Percentiles rank a stretch among this genome's conserved stretches.
phyloP scores from a whole-genome alignment of 23 tunicate genomes.

The Ciona savignyi region DNA sequence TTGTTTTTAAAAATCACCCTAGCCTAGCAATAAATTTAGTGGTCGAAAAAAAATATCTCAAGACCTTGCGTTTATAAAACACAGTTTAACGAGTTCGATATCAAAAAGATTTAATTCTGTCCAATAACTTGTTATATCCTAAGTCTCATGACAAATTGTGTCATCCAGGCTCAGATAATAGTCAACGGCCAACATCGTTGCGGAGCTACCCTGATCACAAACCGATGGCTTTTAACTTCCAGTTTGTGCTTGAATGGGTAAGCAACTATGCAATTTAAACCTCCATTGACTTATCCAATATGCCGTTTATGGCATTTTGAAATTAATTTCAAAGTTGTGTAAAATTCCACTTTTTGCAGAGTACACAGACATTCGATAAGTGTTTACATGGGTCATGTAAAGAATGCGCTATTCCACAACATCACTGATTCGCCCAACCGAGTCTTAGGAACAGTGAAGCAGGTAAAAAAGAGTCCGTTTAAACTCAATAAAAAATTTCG shows the following conservation, averaged over 20 bases:
- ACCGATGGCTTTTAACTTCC: not conserved
- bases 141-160: too few species aligned
- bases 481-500: too few species aligned
- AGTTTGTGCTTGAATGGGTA: not conserved
- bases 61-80: too few species aligned
- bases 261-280: not conserved
- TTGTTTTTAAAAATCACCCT: too few species aligned
- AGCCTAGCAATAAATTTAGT: too few species aligned
- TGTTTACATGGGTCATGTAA: not conserved
- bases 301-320: not conserved
- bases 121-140: too few species aligned
- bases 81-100: too few species aligned
- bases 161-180: not conserved
- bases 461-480: too few species aligned
- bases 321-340: not conserved
- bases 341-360: too few species aligned
- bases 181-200: not conserved
- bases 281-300: not conserved
- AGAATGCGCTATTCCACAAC: not conserved
- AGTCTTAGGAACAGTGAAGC: not conserved
- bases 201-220: not conserved
- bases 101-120: too few species aligned
- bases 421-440: not conserved
- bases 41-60: too few species aligned
- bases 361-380: not conserved